These are phyloP conservation scores for Bombus consobrinus DNA, from an alignment of 1,140 invertebrate species.

Conservation along the genomic window DNA sequence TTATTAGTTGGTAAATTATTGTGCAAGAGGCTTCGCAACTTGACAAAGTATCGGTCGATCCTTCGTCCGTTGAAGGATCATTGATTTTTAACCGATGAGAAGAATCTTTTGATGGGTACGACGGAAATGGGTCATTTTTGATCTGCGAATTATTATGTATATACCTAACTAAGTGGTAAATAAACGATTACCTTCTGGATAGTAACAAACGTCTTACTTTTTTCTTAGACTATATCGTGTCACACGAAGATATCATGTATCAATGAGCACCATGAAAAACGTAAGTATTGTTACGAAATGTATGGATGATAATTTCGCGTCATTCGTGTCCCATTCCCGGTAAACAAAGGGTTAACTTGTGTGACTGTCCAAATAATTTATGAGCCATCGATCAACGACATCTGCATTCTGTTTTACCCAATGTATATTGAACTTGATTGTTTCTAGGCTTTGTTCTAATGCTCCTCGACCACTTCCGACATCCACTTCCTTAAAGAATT, in stretches of 20 bases:
- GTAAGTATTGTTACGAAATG: slow-evolving; percentile 36
- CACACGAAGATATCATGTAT: slow-evolving; percentile 28
- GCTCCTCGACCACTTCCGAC: slow-evolving; percentile 87
- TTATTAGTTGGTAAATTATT: not conserved
- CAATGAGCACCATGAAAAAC: slow-evolving; percentile 54
- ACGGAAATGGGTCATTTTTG: slow-evolving; percentile 55
- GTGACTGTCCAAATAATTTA: slow-evolving; percentile 76
- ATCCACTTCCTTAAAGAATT: slow-evolving; percentile 87
- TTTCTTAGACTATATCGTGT: slow-evolving; percentile 25
- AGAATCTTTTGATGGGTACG: slow-evolving; percentile 41
- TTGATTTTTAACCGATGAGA: slow-evolving; percentile 22
- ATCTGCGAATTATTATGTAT: slow-evolving; percentile 50
- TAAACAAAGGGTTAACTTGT: slow-evolving; percentile 64
- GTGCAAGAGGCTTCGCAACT: not conserved
- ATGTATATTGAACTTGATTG: slow-evolving; percentile 90
- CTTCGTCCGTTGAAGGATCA: slow-evolving; percentile 9
- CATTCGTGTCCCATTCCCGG: slow-evolving; percentile 49
- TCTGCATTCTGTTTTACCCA: slow-evolving; percentile 88
- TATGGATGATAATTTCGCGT: slow-evolving; percentile 25
- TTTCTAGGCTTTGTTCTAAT: slow-evolving; percentile 89
- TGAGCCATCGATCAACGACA: slow-evolving; percentile 85
- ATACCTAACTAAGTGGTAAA: slow-evolving; percentile 36
- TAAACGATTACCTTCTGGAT: not conserved
- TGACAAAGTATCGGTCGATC: not conserved
- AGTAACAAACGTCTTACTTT: slow-evolving; percentile 27